Conservation (phyloP, 2,113 vertebrate genomes). For the Channa maculata region DNA sequence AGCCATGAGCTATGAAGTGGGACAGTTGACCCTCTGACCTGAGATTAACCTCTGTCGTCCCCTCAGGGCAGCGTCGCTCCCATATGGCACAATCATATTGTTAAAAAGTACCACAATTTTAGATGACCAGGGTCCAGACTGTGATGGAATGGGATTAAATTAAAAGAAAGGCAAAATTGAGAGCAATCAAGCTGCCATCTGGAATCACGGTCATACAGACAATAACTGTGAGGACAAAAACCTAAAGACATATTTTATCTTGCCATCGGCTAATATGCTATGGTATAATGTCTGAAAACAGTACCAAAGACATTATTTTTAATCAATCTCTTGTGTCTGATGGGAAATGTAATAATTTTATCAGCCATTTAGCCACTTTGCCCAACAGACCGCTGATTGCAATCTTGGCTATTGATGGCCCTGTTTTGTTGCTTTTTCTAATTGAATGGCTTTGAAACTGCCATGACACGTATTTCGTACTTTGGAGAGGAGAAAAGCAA, state of each 20-base stretch:
- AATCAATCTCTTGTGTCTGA: constrained; percentile 47
- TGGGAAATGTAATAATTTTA: constrained; percentile 36
- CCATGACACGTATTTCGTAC: neutral
- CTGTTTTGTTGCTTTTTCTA: neutral
- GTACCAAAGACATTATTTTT: constrained; percentile 17
- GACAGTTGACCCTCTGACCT: constrained; percentile 53
- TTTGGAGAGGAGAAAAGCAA: neutral
- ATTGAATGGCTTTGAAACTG: constrained; percentile 5
- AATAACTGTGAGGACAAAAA: constrained; percentile 25
- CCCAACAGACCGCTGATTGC: neutral
- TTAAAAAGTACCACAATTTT: constrained; percentile 53
- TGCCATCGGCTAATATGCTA: constrained; percentile 17
- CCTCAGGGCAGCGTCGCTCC: constrained; percentile 7
- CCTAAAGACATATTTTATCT: constrained; percentile 39
- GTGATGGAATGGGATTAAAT: constrained; percentile 52
- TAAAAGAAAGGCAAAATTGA: constrained; percentile 55
- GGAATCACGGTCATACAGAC: constrained; percentile 57
- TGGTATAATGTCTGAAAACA: constrained; percentile 22
- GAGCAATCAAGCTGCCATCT: constrained; percentile 67
- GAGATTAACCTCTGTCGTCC: constrained; percentile 32
- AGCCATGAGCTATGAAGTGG: constrained; percentile 1
- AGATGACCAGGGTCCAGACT: constrained; percentile 39
- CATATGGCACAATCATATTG: constrained; percentile 49
- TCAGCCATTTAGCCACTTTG: constrained; percentile 19
- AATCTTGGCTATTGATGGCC: neutral